Base-by-base conservation (phyloP, 2,113 vertebrate species). In the Rhynchopsitta pachyrhyncha region DNA sequence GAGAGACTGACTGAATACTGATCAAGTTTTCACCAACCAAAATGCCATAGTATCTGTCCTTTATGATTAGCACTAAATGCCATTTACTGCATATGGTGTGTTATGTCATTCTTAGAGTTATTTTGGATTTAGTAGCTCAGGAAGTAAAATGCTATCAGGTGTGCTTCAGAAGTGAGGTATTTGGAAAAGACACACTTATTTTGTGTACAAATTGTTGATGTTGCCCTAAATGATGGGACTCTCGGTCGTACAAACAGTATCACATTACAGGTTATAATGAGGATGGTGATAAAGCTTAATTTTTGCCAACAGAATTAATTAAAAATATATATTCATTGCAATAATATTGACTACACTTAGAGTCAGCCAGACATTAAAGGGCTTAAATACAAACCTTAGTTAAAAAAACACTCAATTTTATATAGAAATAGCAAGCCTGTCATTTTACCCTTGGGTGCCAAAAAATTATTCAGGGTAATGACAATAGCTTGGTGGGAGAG, bases 401-500 rank as follows among this genome's bases (percentile, higher is more conserved):
- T 89, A 41, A 84, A 93, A 93, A 92, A 82, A 0, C 14, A 20
- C 49, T 74, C 41, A 73, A 80, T 93, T 89, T 90, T 85, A 69
- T 89, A 22, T 20, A 82, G 82, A 88, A 95, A 90, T 93, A 91
- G 44, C 37, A 85, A 89, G 20, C 28, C 77, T 86, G 76, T 86
- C 86, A 73, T 70, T 92, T 92, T 35, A 73, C 53, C 37, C 47
- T 70, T 74, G 35, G 19, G 42, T 5, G 5, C 11, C 44, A 80
- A 80, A 47, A 79, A 19, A 52, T 88, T 94, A 79, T 95, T 96
- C 83, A 77, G 77, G 52, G 15, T 69, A 84, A 52, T 71, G 62
- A 93, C 92, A 95, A 94, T 88, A 94, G 50, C 83, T 82, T 89
- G 37, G 88, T 85, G 46, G 92, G 86, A 96, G 77, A 90, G 77